Evolutionary conservation across 1,140 invertebrate species (phyloP).

Genomic region (Orchestia grillus): DNA sequence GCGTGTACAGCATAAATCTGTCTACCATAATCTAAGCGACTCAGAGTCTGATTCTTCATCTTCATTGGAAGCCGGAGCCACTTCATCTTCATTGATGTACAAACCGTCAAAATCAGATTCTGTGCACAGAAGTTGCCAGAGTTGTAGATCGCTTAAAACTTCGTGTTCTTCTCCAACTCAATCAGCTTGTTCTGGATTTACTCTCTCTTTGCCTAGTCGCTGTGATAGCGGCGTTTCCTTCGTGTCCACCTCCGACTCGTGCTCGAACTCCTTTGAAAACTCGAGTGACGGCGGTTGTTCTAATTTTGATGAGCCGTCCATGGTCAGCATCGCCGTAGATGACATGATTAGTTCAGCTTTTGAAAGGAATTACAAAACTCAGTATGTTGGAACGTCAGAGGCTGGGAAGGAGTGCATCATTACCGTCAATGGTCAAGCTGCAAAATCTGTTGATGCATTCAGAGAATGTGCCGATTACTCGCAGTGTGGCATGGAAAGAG

Average conservation of each 20-base stretch:
- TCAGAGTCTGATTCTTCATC: not conserved
- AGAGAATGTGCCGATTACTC: not conserved
- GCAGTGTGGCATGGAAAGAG: not conserved
- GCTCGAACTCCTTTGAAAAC: not conserved
- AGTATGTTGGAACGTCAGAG: not conserved
- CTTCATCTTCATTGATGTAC: not conserved
- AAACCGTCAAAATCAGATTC: not conserved
- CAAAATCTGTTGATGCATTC: not conserved
- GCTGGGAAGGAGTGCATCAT: not conserved
- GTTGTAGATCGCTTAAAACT: not conserved
- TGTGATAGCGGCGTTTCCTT: slow-evolving; percentile 22
- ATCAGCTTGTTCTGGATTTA: not conserved
- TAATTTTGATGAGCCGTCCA: slow-evolving; percentile 31
- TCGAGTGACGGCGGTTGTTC: slow-evolving; percentile 18
- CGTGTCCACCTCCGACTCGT: not conserved
- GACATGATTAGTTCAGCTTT: slow-evolving; percentile 37
- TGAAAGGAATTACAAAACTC: not conserved
- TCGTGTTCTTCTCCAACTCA: not conserved
- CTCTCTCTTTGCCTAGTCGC: not conserved
- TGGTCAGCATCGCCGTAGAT: slow-evolving; percentile 46
- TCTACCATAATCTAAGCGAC: not conserved
- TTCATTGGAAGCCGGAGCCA: not conserved
- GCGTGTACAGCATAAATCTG: not conserved
- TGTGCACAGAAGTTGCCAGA: not conserved
- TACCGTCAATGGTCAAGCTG: slow-evolving; percentile 25